phyloP scores from a whole-genome alignment of 2,888 invertebrate species.

The Acanthosepion pharaonis region DNA sequence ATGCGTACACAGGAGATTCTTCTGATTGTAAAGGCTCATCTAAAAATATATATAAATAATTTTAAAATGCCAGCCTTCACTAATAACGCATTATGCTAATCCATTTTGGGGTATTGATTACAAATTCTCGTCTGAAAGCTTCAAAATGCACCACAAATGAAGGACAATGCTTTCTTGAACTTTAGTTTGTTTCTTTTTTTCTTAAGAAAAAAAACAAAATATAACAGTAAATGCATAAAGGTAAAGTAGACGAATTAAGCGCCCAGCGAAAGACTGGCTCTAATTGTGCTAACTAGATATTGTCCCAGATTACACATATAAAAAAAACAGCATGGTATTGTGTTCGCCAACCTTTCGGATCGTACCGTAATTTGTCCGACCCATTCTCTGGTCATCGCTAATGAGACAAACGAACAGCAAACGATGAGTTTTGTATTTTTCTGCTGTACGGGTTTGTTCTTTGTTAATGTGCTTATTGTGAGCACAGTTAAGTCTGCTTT shows the following conservation, averaged over 20 bases:
- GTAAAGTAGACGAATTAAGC: background rate
- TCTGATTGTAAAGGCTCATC: too few relatives aligned
- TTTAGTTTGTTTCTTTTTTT: too few relatives aligned
- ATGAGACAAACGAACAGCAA: constrained; percentile 2
- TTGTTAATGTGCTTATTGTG: constrained; percentile 33
- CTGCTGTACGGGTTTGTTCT: background rate
- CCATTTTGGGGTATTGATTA: too few relatives aligned
- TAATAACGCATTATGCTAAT: too few relatives aligned
- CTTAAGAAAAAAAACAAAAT: too few relatives aligned
- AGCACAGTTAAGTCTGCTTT: background rate
- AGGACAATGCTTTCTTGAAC: too few relatives aligned
- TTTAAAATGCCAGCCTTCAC: too few relatives aligned
- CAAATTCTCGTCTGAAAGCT: too few relatives aligned
- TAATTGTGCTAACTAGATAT: background rate
- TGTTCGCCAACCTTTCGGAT: background rate
- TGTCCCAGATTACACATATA: background rate
- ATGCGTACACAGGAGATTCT: too few relatives aligned
- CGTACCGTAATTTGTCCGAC: background rate
- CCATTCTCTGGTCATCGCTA: background rate
- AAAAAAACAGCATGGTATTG: background rate
- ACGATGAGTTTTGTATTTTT: background rate
- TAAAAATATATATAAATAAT: too few relatives aligned
- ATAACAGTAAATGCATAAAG: background rate
- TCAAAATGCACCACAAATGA: too few relatives aligned
- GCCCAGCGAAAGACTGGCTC: background rate